Percentiles rank a stretch among this genome's conserved stretches.
phyloP scores from a whole-genome alignment of 2,888 invertebrate genomes.

The Ichneumon xanthorius region DNA sequence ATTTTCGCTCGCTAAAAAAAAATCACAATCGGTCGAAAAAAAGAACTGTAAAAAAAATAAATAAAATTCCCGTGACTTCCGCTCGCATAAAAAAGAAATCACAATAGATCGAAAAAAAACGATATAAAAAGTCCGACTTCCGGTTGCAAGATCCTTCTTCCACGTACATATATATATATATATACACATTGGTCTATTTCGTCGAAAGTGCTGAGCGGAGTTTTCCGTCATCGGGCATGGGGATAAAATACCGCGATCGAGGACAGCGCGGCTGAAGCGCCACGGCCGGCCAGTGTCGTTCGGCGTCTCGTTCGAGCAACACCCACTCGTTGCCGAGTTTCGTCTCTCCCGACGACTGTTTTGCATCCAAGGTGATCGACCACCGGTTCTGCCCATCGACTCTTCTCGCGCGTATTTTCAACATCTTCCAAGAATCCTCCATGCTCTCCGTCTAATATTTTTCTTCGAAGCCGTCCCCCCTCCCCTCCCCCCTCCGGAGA shows the following conservation, averaged over 20 bases:
- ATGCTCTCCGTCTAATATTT: conserved; percentile 7
- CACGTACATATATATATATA: too few species aligned
- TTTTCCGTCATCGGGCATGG: neutral
- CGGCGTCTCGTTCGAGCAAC: conserved; percentile 52
- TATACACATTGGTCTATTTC: too few species aligned
- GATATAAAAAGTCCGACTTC: too few species aligned
- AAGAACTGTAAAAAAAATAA: too few species aligned
- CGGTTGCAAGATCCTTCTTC: too few species aligned
- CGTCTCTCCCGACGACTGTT: conserved; percentile 22
- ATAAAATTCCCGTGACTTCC: too few species aligned
- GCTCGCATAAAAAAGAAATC: too few species aligned
- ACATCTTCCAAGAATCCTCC: neutral
- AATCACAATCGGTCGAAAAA: too few species aligned
- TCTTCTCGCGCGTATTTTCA: neutral
- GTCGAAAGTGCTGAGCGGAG: neutral
- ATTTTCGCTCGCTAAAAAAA: too few species aligned
- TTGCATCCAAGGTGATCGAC: conserved; percentile 41
- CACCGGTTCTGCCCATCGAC: neutral
- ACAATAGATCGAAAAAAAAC: too few species aligned
- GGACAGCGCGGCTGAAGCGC: conserved; percentile 7
- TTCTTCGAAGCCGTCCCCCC: neutral
- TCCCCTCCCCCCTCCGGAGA: neutral
- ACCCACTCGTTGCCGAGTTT: conserved; percentile 37
- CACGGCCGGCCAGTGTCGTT: conserved; percentile 63
- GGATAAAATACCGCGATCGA: neutral